A percentile compares a stretch with the other conserved stretches of the same genome.
Conservation (phyloP, 2,888 invertebrate species). For the Cantharis nigra region DNA sequence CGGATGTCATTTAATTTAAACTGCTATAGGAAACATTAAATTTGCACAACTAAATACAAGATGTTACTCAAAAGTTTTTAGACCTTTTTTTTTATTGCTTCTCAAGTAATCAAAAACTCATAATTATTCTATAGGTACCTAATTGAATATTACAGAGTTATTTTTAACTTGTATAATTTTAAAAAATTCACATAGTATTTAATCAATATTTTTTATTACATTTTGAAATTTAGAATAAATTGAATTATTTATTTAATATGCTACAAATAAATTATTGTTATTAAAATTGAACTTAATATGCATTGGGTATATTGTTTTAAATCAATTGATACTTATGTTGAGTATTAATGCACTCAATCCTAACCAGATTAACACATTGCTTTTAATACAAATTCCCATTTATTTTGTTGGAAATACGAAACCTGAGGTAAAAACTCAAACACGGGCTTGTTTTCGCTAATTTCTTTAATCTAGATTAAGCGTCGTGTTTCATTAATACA, state of each 20-base stretch:
- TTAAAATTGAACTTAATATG: not conserved
- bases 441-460: slow-evolving; percentile 13
- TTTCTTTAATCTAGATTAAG: slow-evolving; percentile 21
- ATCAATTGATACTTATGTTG: slow-evolving; percentile 9
- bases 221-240: no score
- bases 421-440: slow-evolving; percentile 2
- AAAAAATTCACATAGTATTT: not conserved
- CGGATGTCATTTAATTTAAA: no score
- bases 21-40: no score
- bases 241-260: no score
- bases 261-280: no score
- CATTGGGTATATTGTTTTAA: not conserved
- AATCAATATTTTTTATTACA: not conserved
- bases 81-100: not conserved
- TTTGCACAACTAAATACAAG: no score
- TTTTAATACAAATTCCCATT: not conserved
- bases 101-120: not conserved
- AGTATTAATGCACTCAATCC: not conserved
- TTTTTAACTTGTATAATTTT: not conserved
- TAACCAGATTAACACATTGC: not conserved
- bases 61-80: no score
- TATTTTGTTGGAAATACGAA: slow-evolving; percentile 1
- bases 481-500: slow-evolving; percentile 19
- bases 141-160: not conserved
- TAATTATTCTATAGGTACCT: not conserved